Evolutionary conservation across 2,113 vertebrate genomes (phyloP).

Genomic region (Eulemur rufifrons): DNA sequence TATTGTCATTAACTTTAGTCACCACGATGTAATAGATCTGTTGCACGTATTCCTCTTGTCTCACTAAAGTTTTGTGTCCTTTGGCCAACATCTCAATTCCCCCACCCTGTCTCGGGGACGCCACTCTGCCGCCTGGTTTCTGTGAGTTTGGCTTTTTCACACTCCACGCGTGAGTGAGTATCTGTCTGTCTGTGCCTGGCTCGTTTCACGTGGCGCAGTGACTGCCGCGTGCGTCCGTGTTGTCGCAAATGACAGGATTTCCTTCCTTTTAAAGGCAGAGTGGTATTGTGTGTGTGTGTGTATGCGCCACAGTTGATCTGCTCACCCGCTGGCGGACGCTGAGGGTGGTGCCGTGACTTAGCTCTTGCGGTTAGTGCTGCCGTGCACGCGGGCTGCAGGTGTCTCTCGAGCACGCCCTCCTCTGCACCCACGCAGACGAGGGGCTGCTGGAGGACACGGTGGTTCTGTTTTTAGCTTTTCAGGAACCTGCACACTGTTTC

Average conservation of each 20-base stretch:
- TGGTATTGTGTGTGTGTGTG: rapidly evolving
- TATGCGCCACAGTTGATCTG: not conserved
- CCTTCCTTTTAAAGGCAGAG: too few species aligned
- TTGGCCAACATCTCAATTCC: not conserved
- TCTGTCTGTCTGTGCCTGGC: not conserved
- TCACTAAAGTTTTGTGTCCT: not conserved
- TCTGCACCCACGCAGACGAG: not conserved
- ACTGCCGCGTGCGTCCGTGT: not conserved
- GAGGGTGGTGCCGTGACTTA: not conserved
- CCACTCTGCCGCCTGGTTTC: too few species aligned
- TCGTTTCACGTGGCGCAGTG: not conserved
- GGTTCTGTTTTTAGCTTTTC: not conserved
- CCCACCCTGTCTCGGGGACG: too few species aligned
- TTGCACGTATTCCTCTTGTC: too few species aligned
- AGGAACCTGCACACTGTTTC: not conserved
- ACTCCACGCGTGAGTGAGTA: not conserved
- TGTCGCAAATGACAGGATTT: not conserved
- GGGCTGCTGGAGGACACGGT: too few species aligned
- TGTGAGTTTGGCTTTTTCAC: too few species aligned
- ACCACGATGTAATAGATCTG: rapidly evolving
- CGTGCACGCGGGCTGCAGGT: rapidly evolving
- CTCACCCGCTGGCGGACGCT: not conserved
- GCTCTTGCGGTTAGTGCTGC: not conserved
- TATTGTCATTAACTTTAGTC: not conserved
- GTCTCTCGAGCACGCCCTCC: not conserved